Base-by-base conservation (phyloP, 2,888 invertebrate species). In the Tiliacea citrago region DNA sequence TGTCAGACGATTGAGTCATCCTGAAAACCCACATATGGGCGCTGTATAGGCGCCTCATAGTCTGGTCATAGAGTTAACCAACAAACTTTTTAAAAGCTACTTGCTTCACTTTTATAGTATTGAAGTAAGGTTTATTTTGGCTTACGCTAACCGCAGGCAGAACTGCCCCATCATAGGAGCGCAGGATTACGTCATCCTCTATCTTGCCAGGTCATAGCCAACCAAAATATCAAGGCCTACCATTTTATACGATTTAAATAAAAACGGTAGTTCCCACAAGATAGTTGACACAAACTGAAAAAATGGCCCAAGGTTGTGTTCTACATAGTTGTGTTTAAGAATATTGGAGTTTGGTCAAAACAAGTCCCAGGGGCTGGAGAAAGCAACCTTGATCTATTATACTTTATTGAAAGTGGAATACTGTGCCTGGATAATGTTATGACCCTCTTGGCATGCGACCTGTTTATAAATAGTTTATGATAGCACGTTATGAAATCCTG, bases 111-210 rank as follows among this genome's bases (percentile, higher is more conserved):
- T 77, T 75, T 88, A 89, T 69, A 0, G 0, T 61, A 5, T 13
- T 1, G 0, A 0, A 4, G 60, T 80, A 90, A 77, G 76, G 79
- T 35, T 49, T 6, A 68, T 74, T 88, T 90, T 89, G 0, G 65
- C 10, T 13, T 77, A 53, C 5, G 2, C n/a, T 6, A 57, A 51
- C 24, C 18, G 63, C 47, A 76, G n/a, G 49, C 42, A 65, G 47
- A 67, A 35, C 60, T 57, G 81, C 79, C 75, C 78, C 81, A 77
- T 80, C 85, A 89, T 88, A 88, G 88, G 88, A 88, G 84, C 82
- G 79, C 86, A 89, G 88, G 81, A 91, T 92, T 91, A 85, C 93
- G 92, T 93, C 93, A 93, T 88, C 68, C 83, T 81, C 87, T 84
- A 84, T 89, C 89, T 89, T 92, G 91, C 90, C 91, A 92, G 90